phyloP scores from a whole-genome alignment of 2,113 vertebrate genomes.

The Pomatostomus ruficeps region DNA sequence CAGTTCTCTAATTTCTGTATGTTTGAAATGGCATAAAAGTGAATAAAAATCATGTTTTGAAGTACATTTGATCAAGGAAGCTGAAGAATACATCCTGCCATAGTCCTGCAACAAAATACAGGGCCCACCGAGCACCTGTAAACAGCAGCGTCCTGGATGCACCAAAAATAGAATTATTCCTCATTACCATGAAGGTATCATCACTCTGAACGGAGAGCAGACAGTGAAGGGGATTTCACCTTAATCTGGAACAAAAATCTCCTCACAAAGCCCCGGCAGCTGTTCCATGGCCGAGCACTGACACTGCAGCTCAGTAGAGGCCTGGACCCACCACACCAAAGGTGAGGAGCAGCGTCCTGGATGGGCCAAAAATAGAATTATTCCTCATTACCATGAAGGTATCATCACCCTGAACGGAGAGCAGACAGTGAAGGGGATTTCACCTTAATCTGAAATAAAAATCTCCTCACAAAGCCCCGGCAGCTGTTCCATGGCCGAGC shows the following conservation, averaged over 20 bases:
- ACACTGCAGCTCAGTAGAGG: not conserved
- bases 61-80: not conserved
- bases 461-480: not conserved
- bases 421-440: not conserved
- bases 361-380: fast-evolving
- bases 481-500: not conserved
- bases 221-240: not conserved
- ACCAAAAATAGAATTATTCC: not conserved
- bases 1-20: not conserved
- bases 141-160: fast-evolving
- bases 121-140: not conserved
- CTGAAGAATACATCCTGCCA: not conserved
- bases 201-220: not conserved
- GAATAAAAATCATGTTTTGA: not conserved
- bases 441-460: not conserved
- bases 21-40: not conserved
- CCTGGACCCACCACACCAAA: not conserved
- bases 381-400: fast-evolving
- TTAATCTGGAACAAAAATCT: not conserved
- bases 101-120: fast-evolving
- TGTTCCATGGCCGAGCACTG: not conserved
- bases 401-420: not conserved
- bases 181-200: fast-evolving
- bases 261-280: not conserved
- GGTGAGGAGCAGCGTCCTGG: not conserved